Conservation (phyloP, 1,140 invertebrate species). For the Papilio xuthus region DNA sequence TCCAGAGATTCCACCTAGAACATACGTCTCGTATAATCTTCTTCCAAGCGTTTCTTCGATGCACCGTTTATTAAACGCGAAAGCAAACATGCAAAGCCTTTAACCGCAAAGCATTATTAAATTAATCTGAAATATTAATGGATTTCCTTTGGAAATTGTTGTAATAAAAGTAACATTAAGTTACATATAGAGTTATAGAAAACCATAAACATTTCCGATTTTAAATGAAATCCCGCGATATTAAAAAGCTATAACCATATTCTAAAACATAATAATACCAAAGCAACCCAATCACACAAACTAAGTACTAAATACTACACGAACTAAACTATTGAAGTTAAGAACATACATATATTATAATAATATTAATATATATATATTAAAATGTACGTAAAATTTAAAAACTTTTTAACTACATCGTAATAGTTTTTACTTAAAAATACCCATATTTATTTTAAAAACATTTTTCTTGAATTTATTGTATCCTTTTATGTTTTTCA, state of each 20-base stretch:
- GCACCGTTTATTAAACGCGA: conserved; percentile 57
- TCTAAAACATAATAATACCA: conserved; percentile 1
- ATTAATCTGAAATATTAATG: background rate
- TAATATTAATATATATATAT: background rate
- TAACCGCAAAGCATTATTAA: background rate
- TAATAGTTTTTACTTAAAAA: background rate
- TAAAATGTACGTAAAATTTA: background rate
- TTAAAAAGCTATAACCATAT: conserved; percentile 17
- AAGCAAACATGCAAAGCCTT: conserved; percentile 56
- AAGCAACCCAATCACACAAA: conserved; percentile 27
- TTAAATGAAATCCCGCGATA: background rate
- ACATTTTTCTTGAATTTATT: no score
- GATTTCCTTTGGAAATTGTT: background rate
- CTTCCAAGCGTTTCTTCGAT: conserved; percentile 63
- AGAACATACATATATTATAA: background rate
- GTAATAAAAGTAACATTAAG: background rate
- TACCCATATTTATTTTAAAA: background rate
- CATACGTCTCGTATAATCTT: conserved; percentile 72
- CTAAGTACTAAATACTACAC: background rate
- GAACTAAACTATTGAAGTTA: background rate
- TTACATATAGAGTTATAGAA: background rate
- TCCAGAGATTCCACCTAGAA: conserved; percentile 81
- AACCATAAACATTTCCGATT: conserved; percentile 15
- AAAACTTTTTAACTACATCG: background rate
- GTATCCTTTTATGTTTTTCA: no score